A percentile compares a stretch with the other conserved stretches of the same genome.
Conservation (phyloP, 2,797 vertebrate genomes). For the Amphiprion clarkii region DNA sequence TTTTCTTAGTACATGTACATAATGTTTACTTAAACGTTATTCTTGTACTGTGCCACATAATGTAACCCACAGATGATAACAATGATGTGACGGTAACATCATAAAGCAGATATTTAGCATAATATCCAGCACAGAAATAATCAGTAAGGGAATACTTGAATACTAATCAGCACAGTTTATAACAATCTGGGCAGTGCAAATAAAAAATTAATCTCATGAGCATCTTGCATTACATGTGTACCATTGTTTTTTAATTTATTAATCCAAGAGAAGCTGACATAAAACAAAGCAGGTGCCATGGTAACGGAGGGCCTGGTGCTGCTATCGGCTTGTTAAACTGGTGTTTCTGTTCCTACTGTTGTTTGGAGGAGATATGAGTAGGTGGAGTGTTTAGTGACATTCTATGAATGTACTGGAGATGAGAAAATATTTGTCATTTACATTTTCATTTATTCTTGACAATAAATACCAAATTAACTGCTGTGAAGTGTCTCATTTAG, state of each 20-base stretch:
- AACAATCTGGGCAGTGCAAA: constrained; percentile 71
- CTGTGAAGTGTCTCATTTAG: constrained; percentile 38
- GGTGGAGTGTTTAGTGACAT: constrained; percentile 62
- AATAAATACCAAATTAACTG: constrained; percentile 76
- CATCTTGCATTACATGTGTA: constrained; percentile 51
- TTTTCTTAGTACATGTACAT: constrained; percentile 71
- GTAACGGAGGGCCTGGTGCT: constrained; percentile 16
- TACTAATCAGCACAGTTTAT: constrained; percentile 71
- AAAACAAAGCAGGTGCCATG: constrained; percentile 33
- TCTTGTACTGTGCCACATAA: constrained; percentile 71
- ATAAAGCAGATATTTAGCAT: constrained; percentile 53
- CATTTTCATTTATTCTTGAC: constrained; percentile 70
- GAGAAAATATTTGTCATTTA: constrained; percentile 64
- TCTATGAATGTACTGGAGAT: constrained; percentile 76
- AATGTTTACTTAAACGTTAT: constrained; percentile 76
- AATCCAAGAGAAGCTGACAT: constrained; percentile 23
- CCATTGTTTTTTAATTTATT: constrained; percentile 65
- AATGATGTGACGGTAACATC: constrained; percentile 24
- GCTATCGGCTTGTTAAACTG: constrained; percentile 19
- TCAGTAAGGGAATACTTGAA: constrained; percentile 78
- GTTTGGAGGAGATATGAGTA: constrained; percentile 32
- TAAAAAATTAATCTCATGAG: constrained; percentile 59
- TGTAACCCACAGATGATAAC: constrained; percentile 60
- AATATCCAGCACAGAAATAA: constrained; percentile 69
- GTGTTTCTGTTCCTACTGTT: constrained; percentile 53